Conservation (phyloP, 1,140 invertebrate species). For the Heliconius melpomene region DNA sequence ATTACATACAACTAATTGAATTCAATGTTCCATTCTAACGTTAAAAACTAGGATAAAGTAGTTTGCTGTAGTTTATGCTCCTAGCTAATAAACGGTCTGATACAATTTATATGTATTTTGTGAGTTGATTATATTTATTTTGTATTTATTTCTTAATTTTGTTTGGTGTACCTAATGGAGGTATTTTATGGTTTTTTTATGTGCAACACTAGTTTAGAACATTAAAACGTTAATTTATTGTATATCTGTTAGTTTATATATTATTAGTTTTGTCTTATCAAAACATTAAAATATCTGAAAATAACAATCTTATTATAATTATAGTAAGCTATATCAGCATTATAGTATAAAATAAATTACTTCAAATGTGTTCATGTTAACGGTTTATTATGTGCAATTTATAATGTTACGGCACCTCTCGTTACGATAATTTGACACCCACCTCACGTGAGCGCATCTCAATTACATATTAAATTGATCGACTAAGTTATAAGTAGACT, state of each 20-base stretch:
- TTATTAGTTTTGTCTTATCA: too few species aligned
- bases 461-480: slow-evolving; percentile 17
- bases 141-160: background rate
- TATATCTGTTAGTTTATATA: too few species aligned
- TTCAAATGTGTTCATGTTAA: background rate
- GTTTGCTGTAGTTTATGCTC: background rate
- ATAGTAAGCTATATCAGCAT: too few species aligned
- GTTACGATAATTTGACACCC: slow-evolving; percentile 26
- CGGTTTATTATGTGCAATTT: slow-evolving; percentile 20
- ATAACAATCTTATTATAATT: too few species aligned
- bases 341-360: background rate
- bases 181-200: too few species aligned
- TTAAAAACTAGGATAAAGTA: slow-evolving; percentile 6
- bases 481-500: background rate
- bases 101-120: background rate
- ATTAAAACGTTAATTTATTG: too few species aligned
- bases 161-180: too few species aligned
- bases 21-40: background rate
- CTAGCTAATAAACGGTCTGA: background rate
- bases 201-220: too few species aligned
- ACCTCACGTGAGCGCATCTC: slow-evolving; percentile 8
- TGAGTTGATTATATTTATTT: background rate
- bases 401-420: slow-evolving; percentile 28
- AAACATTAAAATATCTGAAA: too few species aligned
- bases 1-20: slow-evolving; percentile 7